Percentiles rank a stretch among this genome's conserved stretches.
Evolutionary conservation across 2,113 vertebrate genomes (phyloP).

Genomic region (Heloderma charlesbogerti): DNA sequence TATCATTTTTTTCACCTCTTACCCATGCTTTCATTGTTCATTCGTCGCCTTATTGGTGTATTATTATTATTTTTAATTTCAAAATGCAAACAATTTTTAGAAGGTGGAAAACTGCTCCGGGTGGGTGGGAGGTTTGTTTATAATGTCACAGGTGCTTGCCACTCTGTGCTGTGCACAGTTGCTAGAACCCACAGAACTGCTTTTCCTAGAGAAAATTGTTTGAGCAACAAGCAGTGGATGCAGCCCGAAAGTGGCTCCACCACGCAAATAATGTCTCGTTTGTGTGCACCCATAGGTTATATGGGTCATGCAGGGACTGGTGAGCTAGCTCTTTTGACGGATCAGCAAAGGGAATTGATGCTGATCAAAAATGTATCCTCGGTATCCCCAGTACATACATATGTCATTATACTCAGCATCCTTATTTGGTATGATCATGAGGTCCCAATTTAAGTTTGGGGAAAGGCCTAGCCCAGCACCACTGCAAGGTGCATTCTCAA

Average conservation of each 20-base stretch:
- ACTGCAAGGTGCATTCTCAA: too few species aligned
- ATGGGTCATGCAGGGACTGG: too few species aligned
- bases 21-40: not conserved
- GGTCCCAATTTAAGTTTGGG: not conserved
- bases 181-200: too few species aligned
- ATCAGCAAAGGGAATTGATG: too few species aligned
- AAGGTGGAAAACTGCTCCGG: not conserved
- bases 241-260: too few species aligned
- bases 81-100: not conserved
- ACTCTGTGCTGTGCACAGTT: not conserved
- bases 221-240: not conserved
- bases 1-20: not conserved
- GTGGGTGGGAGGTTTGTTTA: not conserved
- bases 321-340: not conserved
- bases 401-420: not conserved
- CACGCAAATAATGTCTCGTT: too few species aligned
- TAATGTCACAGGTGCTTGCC: not conserved
- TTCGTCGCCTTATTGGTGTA: not conserved
- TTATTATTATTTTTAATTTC: not conserved
- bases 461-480: not conserved
- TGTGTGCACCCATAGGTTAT: not conserved
- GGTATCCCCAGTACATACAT: not conserved
- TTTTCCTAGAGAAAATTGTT: not conserved
- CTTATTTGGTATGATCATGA: too few species aligned
- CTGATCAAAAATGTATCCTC: not conserved